These are phyloP conservation scores for Thinocorus orbignyianus DNA, from an alignment of 2,113 vertebrate genomes.

Conservation along the genomic window DNA sequence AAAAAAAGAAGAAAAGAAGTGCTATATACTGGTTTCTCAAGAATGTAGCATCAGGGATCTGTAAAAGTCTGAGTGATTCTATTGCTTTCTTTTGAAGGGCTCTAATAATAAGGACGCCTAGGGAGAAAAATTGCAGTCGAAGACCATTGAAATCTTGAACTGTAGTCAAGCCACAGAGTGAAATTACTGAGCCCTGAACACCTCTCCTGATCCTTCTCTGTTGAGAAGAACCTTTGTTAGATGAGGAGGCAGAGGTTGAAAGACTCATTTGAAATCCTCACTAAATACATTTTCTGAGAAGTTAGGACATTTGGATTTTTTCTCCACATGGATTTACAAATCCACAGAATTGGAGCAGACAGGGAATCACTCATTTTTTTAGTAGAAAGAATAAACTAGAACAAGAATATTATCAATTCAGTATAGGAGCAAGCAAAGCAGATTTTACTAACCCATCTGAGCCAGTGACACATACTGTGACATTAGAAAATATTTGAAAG, in stretches of 20 bases:
- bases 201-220: conserved; percentile 52
- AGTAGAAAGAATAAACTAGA: conserved; percentile 32
- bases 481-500: not conserved
- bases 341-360: not conserved
- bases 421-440: not conserved
- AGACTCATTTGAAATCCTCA: conserved; percentile 41
- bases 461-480: not conserved
- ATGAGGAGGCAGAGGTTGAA: conserved; percentile 55
- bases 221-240: conserved; percentile 59
- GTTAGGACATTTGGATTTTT: conserved; percentile 46
- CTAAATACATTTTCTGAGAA: conserved; percentile 51
- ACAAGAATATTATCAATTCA: conserved; percentile 33
- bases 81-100: conserved; percentile 37
- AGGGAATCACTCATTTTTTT: conserved; percentile 10
- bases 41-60: conserved; percentile 26
- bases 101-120: conserved; percentile 40
- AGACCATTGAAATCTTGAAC: conserved; percentile 63
- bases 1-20: conserved; percentile 61
- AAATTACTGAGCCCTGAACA: conserved; percentile 52
- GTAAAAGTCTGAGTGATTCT: conserved; percentile 25
- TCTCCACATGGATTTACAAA: conserved; percentile 30
- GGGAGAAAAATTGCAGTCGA: conserved; percentile 53
- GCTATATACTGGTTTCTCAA: conserved; percentile 35
- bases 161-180: conserved; percentile 50
- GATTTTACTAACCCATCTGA: conserved; percentile 7